phyloP scores from a whole-genome alignment of 2,797 vertebrate species.

The Limnodromus scolopaceus region DNA sequence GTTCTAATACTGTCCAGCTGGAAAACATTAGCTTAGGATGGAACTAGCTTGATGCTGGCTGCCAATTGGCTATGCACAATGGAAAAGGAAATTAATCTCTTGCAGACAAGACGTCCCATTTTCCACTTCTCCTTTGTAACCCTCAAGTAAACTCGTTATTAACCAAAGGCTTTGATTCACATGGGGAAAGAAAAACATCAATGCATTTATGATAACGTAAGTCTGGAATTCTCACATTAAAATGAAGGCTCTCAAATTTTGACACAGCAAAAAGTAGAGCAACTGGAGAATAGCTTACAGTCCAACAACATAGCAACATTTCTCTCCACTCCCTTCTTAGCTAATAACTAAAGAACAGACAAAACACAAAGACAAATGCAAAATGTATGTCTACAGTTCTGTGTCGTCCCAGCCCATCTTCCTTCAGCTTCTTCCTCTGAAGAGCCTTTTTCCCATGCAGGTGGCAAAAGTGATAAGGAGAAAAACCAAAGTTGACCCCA shows the following conservation, averaged over 20 bases:
- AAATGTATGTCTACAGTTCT: not conserved
- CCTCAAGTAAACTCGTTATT: not conserved
- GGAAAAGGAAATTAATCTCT: conserved; percentile 39
- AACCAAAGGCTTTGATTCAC: conserved; percentile 30
- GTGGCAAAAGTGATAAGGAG: not conserved
- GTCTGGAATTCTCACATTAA: not conserved
- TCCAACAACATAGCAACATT: not conserved
- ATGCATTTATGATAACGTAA: not conserved
- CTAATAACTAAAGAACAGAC: not conserved
- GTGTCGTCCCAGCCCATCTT: fast-evolving
- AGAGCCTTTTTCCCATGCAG: not conserved
- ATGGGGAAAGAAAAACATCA: not conserved
- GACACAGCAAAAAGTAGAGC: not conserved
- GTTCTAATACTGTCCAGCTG: conserved; percentile 61
- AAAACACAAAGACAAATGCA: not conserved
- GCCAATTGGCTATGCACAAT: conserved; percentile 48
- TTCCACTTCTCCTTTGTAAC: conserved; percentile 45
- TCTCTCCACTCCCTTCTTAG: not conserved
- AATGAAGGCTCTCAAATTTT: not conserved
- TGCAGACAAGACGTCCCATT: conserved; percentile 38
- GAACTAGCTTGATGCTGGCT: conserved; percentile 24
- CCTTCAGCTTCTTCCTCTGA: not conserved
- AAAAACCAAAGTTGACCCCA: not conserved
- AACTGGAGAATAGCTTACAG: not conserved
- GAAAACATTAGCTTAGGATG: conserved; percentile 52